Base-by-base conservation (phyloP, 2,888 invertebrate genomes). In the Cryptocephalus primarius region DNA sequence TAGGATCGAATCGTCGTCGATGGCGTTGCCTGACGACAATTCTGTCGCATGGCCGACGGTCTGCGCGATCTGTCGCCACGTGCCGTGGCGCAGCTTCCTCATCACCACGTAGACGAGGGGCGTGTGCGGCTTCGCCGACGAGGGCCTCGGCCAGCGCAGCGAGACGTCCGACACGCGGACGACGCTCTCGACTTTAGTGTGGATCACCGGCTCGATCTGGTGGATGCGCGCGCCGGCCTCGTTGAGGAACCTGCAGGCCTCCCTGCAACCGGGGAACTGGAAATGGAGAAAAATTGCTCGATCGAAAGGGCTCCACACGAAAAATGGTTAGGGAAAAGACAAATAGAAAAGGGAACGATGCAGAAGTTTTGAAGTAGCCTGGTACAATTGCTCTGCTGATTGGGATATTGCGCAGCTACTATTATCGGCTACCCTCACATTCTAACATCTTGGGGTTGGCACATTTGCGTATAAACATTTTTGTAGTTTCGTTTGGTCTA, bases 231-330 rank as follows among this genome's bases (percentile, higher is more conserved):
- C 67, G 39, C 78, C 75, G 31, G 77, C 78, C 67, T 80, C 80
- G 41, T 75, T 74, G 65, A 82, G 82, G 63, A 83, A 83, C 57
- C 79, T 76, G 65, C 83, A 83, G 32, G 83, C 82, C 57, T 81
- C 79, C 68, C 81, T 80, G 66, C 83, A 83, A 43, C 83, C 83
- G 44, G 80, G 79, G 63, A 81, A 81, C 83, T 83, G 77, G 46
- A 73, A 75, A 53, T 58, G 62, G 61, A 48, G 49, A 46, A 49
- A 34, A 33, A 45, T 9, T 22, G 22, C 3, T 22, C 22, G 22
- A 22, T 22, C 6, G 22, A 4, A 22, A 22, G 6, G 22, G n/a
- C n/a, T n/a, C n/a, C n/a, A n/a, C n/a, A n/a, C n/a, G n/a, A n/a
- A n/a, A n/a, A n/a, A n/a, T n/a, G n/a, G n/a, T n/a, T n/a, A n/a